These are phyloP conservation scores for Homarus americanus DNA, from an alignment of 1,140 invertebrate species.

Conservation along the genomic window DNA sequence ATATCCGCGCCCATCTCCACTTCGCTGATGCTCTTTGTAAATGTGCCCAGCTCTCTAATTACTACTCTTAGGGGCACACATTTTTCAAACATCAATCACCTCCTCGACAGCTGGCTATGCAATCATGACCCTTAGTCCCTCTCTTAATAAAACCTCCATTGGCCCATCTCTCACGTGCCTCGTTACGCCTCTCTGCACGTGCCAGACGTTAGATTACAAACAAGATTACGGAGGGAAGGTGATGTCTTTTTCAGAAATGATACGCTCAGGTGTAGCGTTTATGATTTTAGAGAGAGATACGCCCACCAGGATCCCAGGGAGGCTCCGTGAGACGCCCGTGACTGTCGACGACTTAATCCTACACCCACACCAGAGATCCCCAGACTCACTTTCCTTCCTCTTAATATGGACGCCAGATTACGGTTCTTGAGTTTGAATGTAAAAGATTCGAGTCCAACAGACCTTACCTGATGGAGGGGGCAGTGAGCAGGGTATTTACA, in stretches of 20 bases:
- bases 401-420: not conserved
- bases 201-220: not conserved
- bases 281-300: not conserved
- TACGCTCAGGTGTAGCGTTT: not conserved
- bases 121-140: not conserved
- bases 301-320: not conserved
- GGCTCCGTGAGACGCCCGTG: not conserved
- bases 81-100: constrained; percentile 58
- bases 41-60: constrained; percentile 33
- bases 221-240: not conserved
- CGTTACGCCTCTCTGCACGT: not conserved
- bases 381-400: too few species aligned
- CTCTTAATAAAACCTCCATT: not conserved
- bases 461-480: not conserved
- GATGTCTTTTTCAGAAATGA: not conserved
- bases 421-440: not conserved
- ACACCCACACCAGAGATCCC: too few species aligned
- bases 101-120: not conserved
- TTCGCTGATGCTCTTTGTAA: constrained; percentile 7
- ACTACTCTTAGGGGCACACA: constrained; percentile 44
- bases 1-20: not conserved
- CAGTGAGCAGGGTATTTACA: too few species aligned
- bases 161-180: not conserved
- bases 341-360: too few species aligned
- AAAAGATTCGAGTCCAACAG: not conserved